Conservation (phyloP, 2,888 invertebrate species). For the Phasia obesa region DNA sequence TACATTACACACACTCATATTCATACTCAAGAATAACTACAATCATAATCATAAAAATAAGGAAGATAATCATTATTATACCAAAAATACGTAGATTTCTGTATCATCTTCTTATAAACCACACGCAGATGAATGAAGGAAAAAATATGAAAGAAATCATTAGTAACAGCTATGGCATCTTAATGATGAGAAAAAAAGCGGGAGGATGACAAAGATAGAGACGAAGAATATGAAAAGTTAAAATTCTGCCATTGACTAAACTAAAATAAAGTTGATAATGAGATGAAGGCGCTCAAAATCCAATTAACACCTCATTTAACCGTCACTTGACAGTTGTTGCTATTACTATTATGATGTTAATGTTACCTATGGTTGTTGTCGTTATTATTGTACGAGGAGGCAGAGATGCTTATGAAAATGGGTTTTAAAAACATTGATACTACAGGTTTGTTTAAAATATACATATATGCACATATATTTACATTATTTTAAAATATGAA, state of each 20-base stretch:
- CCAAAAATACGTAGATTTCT: constrained; percentile 29
- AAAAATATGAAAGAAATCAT: constrained; percentile 56
- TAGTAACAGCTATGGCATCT: constrained; percentile 58
- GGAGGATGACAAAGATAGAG: neutral
- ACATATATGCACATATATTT: too few relatives aligned
- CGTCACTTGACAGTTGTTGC: constrained; percentile 52
- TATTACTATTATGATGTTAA: constrained; percentile 23
- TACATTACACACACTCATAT: constrained; percentile 20
- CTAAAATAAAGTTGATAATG: constrained; percentile 55
- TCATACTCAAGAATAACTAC: constrained; percentile 45
- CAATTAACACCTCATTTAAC: constrained; percentile 69
- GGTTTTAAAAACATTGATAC: neutral
- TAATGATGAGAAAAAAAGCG: neutral
- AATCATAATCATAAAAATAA: constrained; percentile 64
- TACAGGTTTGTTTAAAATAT: too few relatives aligned
- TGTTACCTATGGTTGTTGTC: constrained; percentile 1
- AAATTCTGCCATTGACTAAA: constrained; percentile 44
- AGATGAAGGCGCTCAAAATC: constrained; percentile 59
- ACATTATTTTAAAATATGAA: too few relatives aligned
- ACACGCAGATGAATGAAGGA: constrained; percentile 22
- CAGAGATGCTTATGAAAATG: constrained; percentile 7
- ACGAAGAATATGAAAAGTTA: constrained; percentile 17
- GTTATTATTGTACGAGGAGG: neutral
- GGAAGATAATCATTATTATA: constrained; percentile 59
- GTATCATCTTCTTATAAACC: constrained; percentile 43